Conservation (phyloP, 2,888 invertebrate genomes). For the Odontocolon sp. region DNA sequence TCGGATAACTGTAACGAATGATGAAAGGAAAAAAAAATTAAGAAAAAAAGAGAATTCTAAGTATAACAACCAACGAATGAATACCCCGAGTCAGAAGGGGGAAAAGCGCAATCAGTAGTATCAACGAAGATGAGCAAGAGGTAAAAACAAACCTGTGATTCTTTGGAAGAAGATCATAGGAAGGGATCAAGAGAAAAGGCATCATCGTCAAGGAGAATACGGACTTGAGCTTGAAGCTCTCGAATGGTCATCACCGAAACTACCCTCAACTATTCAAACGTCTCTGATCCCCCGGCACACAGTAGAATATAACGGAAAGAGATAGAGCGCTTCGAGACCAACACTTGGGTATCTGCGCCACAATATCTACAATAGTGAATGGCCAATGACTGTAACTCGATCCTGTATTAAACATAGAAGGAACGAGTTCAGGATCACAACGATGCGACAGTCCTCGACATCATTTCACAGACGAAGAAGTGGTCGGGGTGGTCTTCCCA, state of each 20-base stretch:
- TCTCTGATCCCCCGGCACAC: constrained; percentile 33
- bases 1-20: constrained; percentile 30
- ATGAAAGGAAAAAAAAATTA: constrained; percentile 22
- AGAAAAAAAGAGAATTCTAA: constrained; percentile 15
- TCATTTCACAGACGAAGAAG: constrained; percentile 30
- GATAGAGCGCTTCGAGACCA: constrained; percentile 14
- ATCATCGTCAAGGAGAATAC: constrained; percentile 38
- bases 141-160: too few species aligned
- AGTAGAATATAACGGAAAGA: constrained; percentile 12
- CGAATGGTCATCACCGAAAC: constrained; percentile 28
- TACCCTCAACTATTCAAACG: constrained; percentile 31
- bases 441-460: constrained; percentile 45
- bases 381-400: too few species aligned
- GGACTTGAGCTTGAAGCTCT: constrained; percentile 26
- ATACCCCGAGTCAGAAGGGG: constrained; percentile 27
- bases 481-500: constrained; percentile 42
- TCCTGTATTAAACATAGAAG: constrained; percentile 4
- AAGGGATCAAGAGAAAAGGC: constrained; percentile 6
- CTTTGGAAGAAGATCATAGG: too few species aligned
- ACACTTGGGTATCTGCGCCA: too few species aligned
- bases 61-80: constrained; percentile 45
- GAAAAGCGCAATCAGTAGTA: constrained; percentile 52
- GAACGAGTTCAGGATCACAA: constrained; percentile 16
- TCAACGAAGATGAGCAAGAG: background rate
- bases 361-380: too few species aligned